phyloP scores from a whole-genome alignment of 2,888 invertebrate genomes.

The Meloe dianella region DNA sequence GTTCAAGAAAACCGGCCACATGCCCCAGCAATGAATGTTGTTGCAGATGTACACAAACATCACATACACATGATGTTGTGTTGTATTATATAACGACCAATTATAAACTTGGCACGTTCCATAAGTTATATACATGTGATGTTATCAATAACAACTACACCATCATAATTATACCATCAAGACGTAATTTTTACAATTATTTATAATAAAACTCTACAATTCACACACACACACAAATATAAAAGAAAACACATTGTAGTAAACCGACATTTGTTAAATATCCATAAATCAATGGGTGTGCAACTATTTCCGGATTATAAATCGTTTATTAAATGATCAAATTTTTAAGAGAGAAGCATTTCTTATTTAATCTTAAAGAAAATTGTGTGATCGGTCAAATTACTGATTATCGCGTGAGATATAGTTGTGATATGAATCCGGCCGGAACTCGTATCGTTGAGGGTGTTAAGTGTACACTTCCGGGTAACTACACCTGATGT shows the following conservation, averaged over 20 bases:
- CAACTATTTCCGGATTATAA: background rate
- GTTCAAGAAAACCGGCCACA: constrained; percentile 7
- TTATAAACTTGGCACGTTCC: constrained; percentile 4
- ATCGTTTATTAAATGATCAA: background rate
- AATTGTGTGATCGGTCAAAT: background rate
- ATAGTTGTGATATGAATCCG: constrained; percentile 32
- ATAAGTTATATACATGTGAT: background rate
- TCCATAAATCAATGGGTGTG: background rate
- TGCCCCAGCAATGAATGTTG: background rate
- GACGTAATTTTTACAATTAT: background rate
- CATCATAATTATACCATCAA: background rate
- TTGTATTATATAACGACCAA: background rate
- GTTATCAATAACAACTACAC: background rate
- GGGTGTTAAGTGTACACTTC: constrained; percentile 53
- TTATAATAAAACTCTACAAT: background rate
- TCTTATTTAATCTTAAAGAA: constrained; percentile 7
- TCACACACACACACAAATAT: background rate
- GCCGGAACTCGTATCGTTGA: constrained; percentile 45
- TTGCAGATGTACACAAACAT: background rate
- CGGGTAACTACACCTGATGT: constrained; percentile 40
- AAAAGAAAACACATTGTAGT: no score
- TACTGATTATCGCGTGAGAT: constrained; percentile 44
- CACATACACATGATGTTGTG: background rate
- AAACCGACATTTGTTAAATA: no score
- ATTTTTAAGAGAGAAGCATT: no score